Evolutionary conservation across 1,140 invertebrate species (phyloP), one percentile per base, ranked within the genome.

Genomic region (Hormaphis cornu): DNA sequence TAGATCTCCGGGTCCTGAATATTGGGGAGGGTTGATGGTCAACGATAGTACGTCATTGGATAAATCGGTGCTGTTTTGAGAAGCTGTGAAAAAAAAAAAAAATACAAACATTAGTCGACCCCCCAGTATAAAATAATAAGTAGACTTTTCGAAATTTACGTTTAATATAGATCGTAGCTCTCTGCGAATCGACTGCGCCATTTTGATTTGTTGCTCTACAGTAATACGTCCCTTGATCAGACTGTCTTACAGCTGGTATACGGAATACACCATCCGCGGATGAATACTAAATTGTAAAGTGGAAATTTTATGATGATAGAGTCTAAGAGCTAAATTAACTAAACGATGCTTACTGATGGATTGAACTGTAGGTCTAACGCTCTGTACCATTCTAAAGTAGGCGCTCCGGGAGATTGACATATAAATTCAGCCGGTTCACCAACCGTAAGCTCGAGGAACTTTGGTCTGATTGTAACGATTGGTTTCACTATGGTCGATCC

Each of bases 171-270:
- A 66, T 66, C 3, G 14, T 48, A 20, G 16, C 44, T 66, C 44
- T 50, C n/a, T 46, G 40, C 0, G 54, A 59, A 28, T 48, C 52
- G 12, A 30, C 35, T 30, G 46, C 37, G 7, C 54, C 54, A 12
- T 44, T 48, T n/a, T 24, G 73, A 76, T 90, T 93, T n/a, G 80
- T 81, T 2, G 86, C 90, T 26, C 83, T 81, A 74, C 91, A 96
- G 75, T 85, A 84, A 75, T 96, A 97, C 74, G 88, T 85, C 9
- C 86, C 89, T 73, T 88, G 86, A 74, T 90, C 87, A 24, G 81
- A 81, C 69, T 81, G 82, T 7, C 77, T 76, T 0, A 83, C 87
- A 73, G 81, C 75, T 40, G 80, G 75, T 70, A 90, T 82, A 70
- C 80, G 76, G 77, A 89, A 83, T 18, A 84, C 72, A 40, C 84